Conservation (phyloP, 2,113 vertebrate species). For the Nesospiza acunhae region DNA sequence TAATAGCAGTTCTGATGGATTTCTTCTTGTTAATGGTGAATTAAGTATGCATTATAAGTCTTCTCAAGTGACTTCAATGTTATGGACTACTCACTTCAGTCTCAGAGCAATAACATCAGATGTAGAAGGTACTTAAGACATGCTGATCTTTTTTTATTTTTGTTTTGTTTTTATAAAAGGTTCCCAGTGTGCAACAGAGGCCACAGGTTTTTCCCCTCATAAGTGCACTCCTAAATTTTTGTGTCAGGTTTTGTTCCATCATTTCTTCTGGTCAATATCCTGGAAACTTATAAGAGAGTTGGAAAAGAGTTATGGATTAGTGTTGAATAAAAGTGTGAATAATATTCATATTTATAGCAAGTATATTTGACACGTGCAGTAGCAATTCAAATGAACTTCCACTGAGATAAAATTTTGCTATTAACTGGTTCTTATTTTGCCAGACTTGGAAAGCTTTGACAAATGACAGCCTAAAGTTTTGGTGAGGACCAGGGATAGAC, state of each 20-base stretch:
- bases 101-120: neutral
- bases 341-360: neutral
- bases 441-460: neutral
- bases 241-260: neutral
- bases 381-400: neutral
- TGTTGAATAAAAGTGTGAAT: neutral
- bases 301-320: neutral
- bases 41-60: neutral
- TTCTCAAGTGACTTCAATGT: neutral
- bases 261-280: neutral
- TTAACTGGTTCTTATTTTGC: neutral
- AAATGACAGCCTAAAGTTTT: neutral
- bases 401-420: neutral
- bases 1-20: neutral
- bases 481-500: neutral
- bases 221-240: neutral
- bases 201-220: fast-evolving
- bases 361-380: neutral
- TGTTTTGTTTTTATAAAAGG: neutral
- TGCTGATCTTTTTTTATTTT: neutral
- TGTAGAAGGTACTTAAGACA: neutral
- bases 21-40: neutral
- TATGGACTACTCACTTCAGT: neutral
- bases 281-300: neutral
- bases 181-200: neutral